Evolutionary conservation across 2,113 vertebrate species (phyloP).

Genomic region (Dipodomys spectabilis): DNA sequence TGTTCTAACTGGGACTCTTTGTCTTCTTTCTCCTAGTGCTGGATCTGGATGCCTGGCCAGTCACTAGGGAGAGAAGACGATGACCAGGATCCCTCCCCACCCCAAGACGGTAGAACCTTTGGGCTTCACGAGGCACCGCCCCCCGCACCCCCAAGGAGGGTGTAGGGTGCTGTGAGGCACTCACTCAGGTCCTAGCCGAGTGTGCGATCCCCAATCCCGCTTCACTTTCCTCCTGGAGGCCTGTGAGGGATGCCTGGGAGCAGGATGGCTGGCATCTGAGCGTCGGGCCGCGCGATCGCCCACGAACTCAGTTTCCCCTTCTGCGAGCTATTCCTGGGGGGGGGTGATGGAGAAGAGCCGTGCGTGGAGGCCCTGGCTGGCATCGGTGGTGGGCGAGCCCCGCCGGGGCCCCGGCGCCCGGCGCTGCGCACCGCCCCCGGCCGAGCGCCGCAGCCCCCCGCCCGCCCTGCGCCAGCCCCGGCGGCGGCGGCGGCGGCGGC

Average conservation of each 20-base stretch:
- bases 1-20: neutral
- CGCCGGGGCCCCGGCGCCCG: no score
- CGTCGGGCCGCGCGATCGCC: no score
- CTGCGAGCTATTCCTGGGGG: no score
- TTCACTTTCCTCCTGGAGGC: neutral
- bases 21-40: neutral
- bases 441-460: rapidly evolving
- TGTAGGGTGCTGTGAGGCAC: neutral
- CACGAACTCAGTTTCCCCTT: neutral
- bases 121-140: no score
- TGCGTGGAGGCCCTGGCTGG: neutral
- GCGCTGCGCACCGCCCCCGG: rapidly evolving
- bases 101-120: neutral
- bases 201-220: rapidly evolving
- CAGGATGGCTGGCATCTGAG: no score
- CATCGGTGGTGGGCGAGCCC: rapidly evolving
- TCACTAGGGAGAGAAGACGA: neutral
- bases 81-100: neutral
- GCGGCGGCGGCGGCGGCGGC: neutral
- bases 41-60: neutral
- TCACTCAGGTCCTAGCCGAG: neutral
- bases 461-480: neutral
- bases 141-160: neutral
- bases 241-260: neutral
- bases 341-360: neutral